Percentiles rank a stretch among this genome's conserved stretches.
These are phyloP conservation scores for Auanema freiburgensis DNA, from an alignment of 2,888 invertebrate species.

Conservation along the genomic window DNA sequence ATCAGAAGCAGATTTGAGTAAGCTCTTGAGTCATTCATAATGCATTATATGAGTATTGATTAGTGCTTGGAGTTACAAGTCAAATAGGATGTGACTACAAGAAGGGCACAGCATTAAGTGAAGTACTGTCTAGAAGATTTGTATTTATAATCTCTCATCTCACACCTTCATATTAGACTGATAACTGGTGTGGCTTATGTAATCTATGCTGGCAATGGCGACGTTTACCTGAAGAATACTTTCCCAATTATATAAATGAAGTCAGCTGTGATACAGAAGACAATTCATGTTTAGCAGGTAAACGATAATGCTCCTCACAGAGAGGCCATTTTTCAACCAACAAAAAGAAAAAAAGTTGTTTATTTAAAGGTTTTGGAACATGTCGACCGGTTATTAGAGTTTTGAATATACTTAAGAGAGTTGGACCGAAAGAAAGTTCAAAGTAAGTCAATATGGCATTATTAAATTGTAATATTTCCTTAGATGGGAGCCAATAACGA, in stretches of 20 bases:
- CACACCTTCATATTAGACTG: too few relatives aligned
- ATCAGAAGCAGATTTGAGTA: too few relatives aligned
- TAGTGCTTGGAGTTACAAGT: conserved; percentile 39
- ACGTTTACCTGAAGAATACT: conserved; percentile 38
- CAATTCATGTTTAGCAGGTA: conserved; percentile 41
- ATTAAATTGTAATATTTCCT: not conserved
- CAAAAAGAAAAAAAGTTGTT: not conserved
- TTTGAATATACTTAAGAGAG: conserved; percentile 35
- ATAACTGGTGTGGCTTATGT: conserved; percentile 34
- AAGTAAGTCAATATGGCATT: conserved; percentile 8
- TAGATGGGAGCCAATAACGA: conserved; percentile 36
- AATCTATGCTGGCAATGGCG: conserved; percentile 49
- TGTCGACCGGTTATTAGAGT: conserved; percentile 36
- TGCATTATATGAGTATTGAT: conserved; percentile 4
- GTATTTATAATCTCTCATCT: too few relatives aligned
- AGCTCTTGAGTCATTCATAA: not conserved
- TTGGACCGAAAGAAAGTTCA: conserved; percentile 18
- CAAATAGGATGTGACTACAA: conserved; percentile 40
- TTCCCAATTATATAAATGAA: conserved; percentile 45
- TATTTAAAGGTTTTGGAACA: conserved; percentile 36
- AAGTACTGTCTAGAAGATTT: too few relatives aligned
- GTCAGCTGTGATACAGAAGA: conserved; percentile 40
- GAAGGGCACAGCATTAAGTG: conserved; percentile 29
- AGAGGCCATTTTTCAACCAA: conserved; percentile 2
- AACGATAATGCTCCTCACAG: not conserved